Evolutionary conservation across 2,113 vertebrate species (phyloP), one percentile per base, ranked within the genome.

Genomic region (Grus americana): DNA sequence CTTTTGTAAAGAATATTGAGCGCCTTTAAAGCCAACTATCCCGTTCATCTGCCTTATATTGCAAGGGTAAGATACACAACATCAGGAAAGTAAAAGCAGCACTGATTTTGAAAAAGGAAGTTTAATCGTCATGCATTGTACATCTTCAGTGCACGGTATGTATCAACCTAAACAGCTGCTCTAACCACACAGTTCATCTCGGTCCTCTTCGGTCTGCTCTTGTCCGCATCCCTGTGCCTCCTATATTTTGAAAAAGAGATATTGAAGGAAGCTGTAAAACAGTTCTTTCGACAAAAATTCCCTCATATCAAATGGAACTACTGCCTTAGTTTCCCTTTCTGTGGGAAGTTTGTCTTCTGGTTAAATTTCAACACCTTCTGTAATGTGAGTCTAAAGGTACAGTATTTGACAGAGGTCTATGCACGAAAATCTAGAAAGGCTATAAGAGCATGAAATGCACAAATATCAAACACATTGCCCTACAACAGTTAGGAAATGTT

Each of bases 91-190:
- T 68, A 58, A 54, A 82, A 71, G 15, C 34, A 63, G 49, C 4
- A 3, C 50, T 70, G 15, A 8, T 70, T 81, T 29, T 38, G 30
- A 36, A 75, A 36, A 42, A 16, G 21, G 15, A 40, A 62, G 15
- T 57, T 24, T 68, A 63, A 36, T 19, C 0, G 0, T 38, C 2
- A 2, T 24, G 36, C 36, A 27, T 34, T 34, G 30, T 49, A 32
- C 11, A 12, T 36, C 36, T 50, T 75, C 47, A 42, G 21, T 42
- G 61, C 38, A 47, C 9, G 18, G 29, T 26, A 20, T 27, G 26
- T 26, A 57, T 38, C 22, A 44, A 29, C n/a, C 61, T 36, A 89
- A 73, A 44, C 4, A 2, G 65, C 38, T 59, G 34, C 24, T 47
- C 44, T 38, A 58, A 76, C 27, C 38, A 42, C 17, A 68, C 12